Evolutionary conservation across 92 coral and sea anemone genomes (phyloP), one percentile per base, ranked within the genome.

Genomic region (Hydrozoanthus gracilis): DNA sequence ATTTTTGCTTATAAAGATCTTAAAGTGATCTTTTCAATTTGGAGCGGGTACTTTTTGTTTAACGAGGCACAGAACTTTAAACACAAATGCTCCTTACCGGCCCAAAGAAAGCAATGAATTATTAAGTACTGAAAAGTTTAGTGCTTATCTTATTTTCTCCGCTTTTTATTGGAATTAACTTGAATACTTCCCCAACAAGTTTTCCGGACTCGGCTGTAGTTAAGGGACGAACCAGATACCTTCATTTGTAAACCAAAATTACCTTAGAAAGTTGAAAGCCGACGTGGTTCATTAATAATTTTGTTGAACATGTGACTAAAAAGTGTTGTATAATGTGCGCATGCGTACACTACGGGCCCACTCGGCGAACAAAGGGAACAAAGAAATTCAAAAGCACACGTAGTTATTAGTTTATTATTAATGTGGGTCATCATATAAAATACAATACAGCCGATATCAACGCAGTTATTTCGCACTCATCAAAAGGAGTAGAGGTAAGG

Each of bases 371-470:
- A 92, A 88, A 60, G 80, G 58, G 76, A 72, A 94, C 84, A 86
- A 79, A 90, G 84, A 86, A 89, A 62, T 78, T 82, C 83, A 79
- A 86, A 74, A 73, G 90, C 51, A 92, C 98, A 95, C 94, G 98
- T 95, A 71, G 52, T 58, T 61, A 35, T 27, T 74, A 6, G 80
- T 95, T 82, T 77, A 86, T 88, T 55, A 93, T 95, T 95, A 64
- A 95, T 95, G 86, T 91, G 66, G 75, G 71, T 86, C 95, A 93
- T 44, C 77, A 73, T 88, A 95, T 95, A 95, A 84, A 95, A 79
- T 89, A 73, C 86, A 88, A 88, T 56, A 79, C 87, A 95, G 88
- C 84, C 83, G 71, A 82, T 60, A 90, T 91, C 94, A 87, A 89
- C 18, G 58, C 70, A 80, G 74, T 80, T 50, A 60, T 79, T 80